Conservation (phyloP, 1,140 invertebrate species). For the Trypoxylus dichotomus region DNA sequence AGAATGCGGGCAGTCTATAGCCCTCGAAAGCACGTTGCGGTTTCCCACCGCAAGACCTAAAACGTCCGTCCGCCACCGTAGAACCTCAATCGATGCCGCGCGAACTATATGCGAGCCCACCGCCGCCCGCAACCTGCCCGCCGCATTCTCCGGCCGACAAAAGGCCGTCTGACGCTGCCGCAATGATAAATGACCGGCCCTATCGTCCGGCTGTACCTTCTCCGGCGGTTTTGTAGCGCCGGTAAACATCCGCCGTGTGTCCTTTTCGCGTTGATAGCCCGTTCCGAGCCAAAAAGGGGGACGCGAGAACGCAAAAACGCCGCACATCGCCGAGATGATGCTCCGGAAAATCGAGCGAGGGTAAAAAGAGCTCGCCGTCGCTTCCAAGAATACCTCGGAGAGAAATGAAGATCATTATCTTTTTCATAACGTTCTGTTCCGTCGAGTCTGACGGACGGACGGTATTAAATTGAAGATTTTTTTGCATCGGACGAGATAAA, state of each 20-base stretch:
- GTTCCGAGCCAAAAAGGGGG: too few relatives aligned
- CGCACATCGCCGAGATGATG: neutral
- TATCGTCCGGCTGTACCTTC: too few relatives aligned
- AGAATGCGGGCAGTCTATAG: neutral
- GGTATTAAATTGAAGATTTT: neutral
- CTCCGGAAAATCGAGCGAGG: neutral
- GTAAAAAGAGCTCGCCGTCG: neutral
- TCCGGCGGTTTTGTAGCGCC: too few relatives aligned
- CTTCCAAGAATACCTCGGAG: neutral
- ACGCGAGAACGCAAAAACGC: neutral
- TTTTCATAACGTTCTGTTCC: neutral
- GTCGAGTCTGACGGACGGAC: neutral
- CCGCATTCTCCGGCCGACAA: slow-evolving; percentile 22
- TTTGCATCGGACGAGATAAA: neutral
- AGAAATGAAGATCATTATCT: neutral
- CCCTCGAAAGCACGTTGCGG: neutral
- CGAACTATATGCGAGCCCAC: too few relatives aligned
- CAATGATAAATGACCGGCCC: too few relatives aligned
- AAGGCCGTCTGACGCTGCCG: slow-evolving; percentile 28
- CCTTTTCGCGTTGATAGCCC: too few relatives aligned
- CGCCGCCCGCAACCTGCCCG: too few relatives aligned
- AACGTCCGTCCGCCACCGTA: neutral
- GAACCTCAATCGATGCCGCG: too few relatives aligned
- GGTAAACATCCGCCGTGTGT: too few relatives aligned
- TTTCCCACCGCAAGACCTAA: neutral